Conservation (phyloP, 2,888 invertebrate species). For the Drosophila diplacantha region DNA sequence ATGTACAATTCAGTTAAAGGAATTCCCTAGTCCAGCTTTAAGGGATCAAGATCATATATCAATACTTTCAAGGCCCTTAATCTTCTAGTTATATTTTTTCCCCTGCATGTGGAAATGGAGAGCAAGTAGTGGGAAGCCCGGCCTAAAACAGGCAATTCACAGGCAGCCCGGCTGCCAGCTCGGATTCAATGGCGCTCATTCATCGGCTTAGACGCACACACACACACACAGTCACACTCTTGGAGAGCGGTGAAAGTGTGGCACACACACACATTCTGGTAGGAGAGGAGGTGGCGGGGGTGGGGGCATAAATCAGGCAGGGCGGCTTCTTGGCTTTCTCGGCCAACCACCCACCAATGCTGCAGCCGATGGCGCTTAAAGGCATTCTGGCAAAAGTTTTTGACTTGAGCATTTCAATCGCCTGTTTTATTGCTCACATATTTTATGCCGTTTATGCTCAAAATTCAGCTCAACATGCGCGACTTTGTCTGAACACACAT, state of each 20-base stretch:
- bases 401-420: constrained; percentile 70
- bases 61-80: not conserved
- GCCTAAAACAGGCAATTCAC: constrained; percentile 65
- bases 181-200: constrained; percentile 66
- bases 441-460: constrained; percentile 72
- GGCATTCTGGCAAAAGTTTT: constrained; percentile 67
- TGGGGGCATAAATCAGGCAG: constrained; percentile 30
- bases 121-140: constrained; percentile 24
- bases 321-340: constrained; percentile 7
- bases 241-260: constrained; percentile 48
- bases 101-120: not conserved
- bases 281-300: not conserved
- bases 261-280: constrained; percentile 4
- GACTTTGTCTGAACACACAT: constrained; percentile 7
- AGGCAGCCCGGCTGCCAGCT: constrained; percentile 45
- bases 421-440: constrained; percentile 72
- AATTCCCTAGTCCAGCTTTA: not conserved
- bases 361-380: constrained; percentile 64
- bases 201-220: constrained; percentile 62
- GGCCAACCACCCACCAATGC: constrained; percentile 19
- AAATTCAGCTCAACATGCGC: constrained; percentile 62
- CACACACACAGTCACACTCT: constrained; percentile 5
- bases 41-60: not conserved
- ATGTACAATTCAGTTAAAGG: no score
- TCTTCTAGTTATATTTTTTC: not conserved